These are phyloP conservation scores for Sycobia sp. DNA, from an alignment of 1,140 invertebrate genomes.

Conservation along the genomic window DNA sequence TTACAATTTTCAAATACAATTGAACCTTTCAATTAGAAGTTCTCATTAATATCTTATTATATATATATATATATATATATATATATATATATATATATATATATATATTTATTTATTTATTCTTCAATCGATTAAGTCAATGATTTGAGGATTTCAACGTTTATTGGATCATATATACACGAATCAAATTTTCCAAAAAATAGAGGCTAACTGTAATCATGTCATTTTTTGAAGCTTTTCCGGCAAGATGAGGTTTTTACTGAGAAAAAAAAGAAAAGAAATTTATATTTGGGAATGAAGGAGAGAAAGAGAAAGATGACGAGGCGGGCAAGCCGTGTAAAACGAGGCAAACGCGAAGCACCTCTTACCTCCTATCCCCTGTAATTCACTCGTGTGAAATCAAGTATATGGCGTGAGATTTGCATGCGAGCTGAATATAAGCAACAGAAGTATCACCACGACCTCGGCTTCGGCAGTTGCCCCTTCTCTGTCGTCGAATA, in stretches of 20 bases:
- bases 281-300: not conserved
- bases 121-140: no score
- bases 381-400: constrained; percentile 54
- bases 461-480: no score
- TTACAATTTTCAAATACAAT: no score
- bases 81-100: no score
- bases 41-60: no score
- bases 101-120: no score
- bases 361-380: not conserved
- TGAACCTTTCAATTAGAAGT: no score
- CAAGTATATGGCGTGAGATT: constrained; percentile 55
- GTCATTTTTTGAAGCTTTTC: constrained; percentile 4
- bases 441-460: constrained; percentile 53
- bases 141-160: no score
- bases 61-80: no score
- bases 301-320: constrained; percentile 22
- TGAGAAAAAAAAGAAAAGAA: constrained; percentile 10
- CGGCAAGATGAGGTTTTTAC: constrained; percentile 27
- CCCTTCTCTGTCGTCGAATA: not conserved
- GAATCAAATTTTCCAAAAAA: no score
- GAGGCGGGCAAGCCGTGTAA: constrained; percentile 18
- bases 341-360: not conserved
- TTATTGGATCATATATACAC: no score
- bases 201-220: no score
- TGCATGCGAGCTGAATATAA: constrained; percentile 58